phyloP scores from a whole-genome alignment of 2,797 vertebrate genomes.

The Cygnus olor region DNA sequence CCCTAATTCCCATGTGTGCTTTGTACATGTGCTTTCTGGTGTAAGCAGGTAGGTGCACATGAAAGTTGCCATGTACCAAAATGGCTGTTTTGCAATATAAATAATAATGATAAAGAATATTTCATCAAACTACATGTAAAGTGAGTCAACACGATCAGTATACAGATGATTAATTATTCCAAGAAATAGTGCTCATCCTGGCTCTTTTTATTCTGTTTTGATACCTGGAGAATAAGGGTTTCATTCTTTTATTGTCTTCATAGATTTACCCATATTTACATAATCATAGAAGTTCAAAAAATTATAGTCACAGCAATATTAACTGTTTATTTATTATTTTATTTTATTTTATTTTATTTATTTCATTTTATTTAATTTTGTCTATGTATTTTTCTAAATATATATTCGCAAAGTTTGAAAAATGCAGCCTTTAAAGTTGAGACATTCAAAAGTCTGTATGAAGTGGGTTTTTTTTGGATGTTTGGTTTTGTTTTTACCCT shows the following conservation, averaged over 20 bases:
- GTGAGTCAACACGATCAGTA: not conserved
- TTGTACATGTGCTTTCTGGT: too few species aligned
- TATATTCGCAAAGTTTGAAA: not conserved
- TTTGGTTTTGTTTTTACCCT: not conserved
- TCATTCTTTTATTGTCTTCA: not conserved
- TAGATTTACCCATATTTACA: not conserved
- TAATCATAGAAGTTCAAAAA: not conserved
- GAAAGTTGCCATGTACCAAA: too few species aligned
- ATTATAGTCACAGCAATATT: not conserved
- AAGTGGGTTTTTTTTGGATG: too few species aligned
- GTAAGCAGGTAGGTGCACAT: too few species aligned
- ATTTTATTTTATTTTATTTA: too few species aligned
- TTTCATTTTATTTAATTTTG: too few species aligned
- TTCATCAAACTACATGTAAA: not conserved
- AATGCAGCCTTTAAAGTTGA: fast-evolving
- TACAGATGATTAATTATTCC: not conserved
- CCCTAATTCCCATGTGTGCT: too few species aligned
- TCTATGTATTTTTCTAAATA: not conserved
- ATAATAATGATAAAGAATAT: not conserved
- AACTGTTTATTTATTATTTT: too few species aligned
- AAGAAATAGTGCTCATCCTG: not conserved
- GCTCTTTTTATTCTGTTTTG: not conserved
- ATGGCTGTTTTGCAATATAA: too few species aligned
- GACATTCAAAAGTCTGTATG: not conserved
- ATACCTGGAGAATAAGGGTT: not conserved